phyloP scores from a whole-genome alignment of 2,797 vertebrate species.

The Enteromius fasciolatus region DNA sequence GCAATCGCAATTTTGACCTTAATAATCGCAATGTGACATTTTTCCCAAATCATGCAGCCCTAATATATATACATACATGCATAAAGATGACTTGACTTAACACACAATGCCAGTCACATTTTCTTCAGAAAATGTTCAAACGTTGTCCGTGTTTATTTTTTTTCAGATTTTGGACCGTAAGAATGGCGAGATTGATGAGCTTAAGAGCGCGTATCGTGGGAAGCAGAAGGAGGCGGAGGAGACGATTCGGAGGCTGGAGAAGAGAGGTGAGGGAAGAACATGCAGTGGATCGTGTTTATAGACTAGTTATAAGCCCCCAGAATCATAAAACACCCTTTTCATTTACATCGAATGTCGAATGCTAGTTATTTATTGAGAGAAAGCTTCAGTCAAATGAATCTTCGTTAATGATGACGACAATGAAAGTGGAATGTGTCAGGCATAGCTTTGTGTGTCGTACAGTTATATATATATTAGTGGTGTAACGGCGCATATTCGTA shows the following conservation, averaged over 20 bases:
- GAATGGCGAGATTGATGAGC: conserved; percentile 89
- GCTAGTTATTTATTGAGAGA: background rate
- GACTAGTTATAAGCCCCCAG: conserved; percentile 30
- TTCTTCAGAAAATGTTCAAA: background rate
- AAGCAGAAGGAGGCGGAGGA: conserved; percentile 90
- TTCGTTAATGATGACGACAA: background rate
- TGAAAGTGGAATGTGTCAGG: background rate
- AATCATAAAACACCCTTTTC: background rate
- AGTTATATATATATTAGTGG: too few species aligned
- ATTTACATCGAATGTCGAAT: background rate
- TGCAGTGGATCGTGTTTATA: conserved; percentile 66
- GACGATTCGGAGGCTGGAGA: conserved; percentile 85
- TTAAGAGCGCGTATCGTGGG: conserved; percentile 82
- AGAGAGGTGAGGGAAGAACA: too few species aligned
- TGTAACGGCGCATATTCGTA: too few species aligned
- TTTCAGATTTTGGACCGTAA: conserved; percentile 92
- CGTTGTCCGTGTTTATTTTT: background rate
- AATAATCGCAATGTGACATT: too few species aligned
- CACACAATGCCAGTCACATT: background rate
- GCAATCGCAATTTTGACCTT: too few species aligned
- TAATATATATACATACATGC: too few species aligned
- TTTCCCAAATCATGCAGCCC: too few species aligned
- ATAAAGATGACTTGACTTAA: background rate
- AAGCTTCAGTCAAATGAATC: background rate
- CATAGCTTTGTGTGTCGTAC: too few species aligned